Evolutionary conservation across 2,888 invertebrate species (phyloP).

Genomic region (Nemoura dubitans): DNA sequence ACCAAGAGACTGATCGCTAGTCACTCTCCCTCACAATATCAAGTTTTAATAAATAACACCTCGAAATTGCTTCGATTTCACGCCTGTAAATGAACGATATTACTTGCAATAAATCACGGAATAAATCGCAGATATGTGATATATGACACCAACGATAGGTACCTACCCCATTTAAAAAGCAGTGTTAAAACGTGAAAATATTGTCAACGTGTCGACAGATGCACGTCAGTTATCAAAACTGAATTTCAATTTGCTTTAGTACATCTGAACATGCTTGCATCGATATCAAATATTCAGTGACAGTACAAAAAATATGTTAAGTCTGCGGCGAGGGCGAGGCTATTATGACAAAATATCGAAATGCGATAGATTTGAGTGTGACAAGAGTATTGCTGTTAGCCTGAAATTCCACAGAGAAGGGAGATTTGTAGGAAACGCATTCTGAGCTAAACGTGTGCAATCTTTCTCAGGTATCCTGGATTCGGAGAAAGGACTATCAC

Average conservation of each 20-base stretch:
- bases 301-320: no score
- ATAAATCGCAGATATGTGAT: neutral
- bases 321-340: no score
- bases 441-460: neutral
- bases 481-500: conserved; percentile 80
- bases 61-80: conserved; percentile 29
- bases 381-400: no score
- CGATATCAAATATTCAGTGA: no score
- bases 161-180: neutral
- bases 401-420: no score
- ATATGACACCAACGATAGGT: neutral
- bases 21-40: conserved; percentile 9
- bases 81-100: conserved; percentile 42
- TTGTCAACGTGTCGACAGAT: neutral
- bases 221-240: neutral
- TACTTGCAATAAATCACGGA: conserved; percentile 26
- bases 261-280: no score
- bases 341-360: no score
- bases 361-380: no score
- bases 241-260: neutral
- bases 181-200: neutral
- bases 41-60: conserved; percentile 13
- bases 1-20: conserved; percentile 9
- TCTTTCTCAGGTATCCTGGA: conserved; percentile 81
- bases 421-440: no score